Evolutionary conservation across 2,797 vertebrate genomes (phyloP).

Genomic region (Myiotriccus ornatus): DNA sequence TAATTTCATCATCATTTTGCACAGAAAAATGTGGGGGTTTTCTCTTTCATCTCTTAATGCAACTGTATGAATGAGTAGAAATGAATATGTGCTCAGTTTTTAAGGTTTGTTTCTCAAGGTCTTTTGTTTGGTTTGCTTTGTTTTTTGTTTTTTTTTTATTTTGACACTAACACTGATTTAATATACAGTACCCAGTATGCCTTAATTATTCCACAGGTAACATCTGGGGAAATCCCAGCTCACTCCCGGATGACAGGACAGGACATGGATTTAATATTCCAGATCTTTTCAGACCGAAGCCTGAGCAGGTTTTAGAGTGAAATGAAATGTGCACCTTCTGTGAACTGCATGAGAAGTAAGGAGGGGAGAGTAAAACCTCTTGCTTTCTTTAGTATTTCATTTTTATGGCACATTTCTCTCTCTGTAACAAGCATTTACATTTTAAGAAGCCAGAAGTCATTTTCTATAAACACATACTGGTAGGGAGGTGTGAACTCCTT

Average conservation of each 20-base stretch:
- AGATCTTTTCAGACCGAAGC: neutral
- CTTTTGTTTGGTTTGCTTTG: neutral
- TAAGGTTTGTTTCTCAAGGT: neutral
- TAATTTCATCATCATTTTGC: neutral
- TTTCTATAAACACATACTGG: neutral
- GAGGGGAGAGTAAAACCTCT: neutral
- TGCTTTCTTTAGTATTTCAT: neutral
- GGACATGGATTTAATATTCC: neutral
- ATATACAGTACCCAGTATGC: neutral
- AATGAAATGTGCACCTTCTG: neutral
- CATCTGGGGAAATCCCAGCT: neutral
- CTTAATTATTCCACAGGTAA: neutral
- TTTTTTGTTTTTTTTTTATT: neutral
- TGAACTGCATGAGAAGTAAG: neutral
- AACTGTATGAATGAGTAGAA: neutral
- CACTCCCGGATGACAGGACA: neutral
- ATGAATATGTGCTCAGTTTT: neutral
- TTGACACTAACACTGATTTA: neutral
- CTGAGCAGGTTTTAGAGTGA: neutral
- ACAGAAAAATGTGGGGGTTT: neutral
- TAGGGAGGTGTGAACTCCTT: neutral
- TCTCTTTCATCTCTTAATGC: neutral
- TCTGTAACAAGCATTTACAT: neutral
- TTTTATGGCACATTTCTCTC: neutral
- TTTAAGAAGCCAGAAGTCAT: neutral